These are phyloP conservation scores for Balearica regulorum DNA, from an alignment of 2,797 vertebrate species.

Conservation along the genomic window DNA sequence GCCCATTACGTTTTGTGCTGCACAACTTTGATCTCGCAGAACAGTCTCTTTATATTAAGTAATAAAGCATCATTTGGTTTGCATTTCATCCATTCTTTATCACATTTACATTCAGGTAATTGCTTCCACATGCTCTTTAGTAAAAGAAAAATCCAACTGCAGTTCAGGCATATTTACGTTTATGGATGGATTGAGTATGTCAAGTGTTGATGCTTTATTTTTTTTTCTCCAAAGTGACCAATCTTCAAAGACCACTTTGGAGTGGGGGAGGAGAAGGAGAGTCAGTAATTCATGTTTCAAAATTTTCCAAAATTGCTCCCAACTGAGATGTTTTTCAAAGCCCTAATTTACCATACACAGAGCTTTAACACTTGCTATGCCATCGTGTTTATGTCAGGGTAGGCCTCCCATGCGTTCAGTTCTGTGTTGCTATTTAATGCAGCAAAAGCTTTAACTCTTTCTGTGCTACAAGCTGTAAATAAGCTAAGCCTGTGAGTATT, in stretches of 20 bases:
- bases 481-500: background rate
- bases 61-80: conserved; percentile 67
- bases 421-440: background rate
- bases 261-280: background rate
- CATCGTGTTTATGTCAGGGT: background rate
- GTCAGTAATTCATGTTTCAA: background rate
- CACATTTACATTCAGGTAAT: conserved; percentile 66
- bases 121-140: conserved; percentile 62
- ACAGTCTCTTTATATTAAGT: conserved; percentile 62
- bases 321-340: conserved; percentile 35
- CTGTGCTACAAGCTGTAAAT: background rate
- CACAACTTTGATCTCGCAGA: conserved; percentile 52
- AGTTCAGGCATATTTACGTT: conserved; percentile 24
- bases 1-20: conserved; percentile 16
- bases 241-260: background rate
- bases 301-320: conserved; percentile 43
- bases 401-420: background rate
- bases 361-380: conserved; percentile 26
- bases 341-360: background rate
- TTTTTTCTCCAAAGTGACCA: background rate
- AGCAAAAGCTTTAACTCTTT: background rate
- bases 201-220: background rate
- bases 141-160: conserved; percentile 37
- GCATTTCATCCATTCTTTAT: conserved; percentile 61
- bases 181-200: conserved; percentile 41